Conservation (phyloP, 2,888 invertebrate genomes). For the Sialis fuliginosa region DNA sequence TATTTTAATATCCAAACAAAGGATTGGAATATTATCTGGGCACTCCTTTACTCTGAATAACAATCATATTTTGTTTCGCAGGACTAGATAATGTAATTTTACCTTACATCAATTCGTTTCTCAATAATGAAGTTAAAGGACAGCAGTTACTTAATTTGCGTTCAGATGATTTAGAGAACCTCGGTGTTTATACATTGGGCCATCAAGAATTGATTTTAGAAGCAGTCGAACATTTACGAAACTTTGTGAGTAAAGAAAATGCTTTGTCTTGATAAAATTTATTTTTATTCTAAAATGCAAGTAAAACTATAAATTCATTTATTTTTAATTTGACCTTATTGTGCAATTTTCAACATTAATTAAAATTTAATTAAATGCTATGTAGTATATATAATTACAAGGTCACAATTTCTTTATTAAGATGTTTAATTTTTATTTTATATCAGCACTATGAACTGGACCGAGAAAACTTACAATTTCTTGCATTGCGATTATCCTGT, state of each 20-base stretch:
- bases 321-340: too few species aligned
- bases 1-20: too few species aligned
- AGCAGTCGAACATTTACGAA: constrained; percentile 75
- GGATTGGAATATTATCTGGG: too few species aligned
- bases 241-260: constrained; percentile 49
- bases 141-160: constrained; percentile 66
- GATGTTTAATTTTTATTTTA: constrained; percentile 1
- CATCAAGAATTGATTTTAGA: constrained; percentile 88
- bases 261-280: not conserved
- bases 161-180: constrained; percentile 72
- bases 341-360: too few species aligned
- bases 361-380: too few species aligned
- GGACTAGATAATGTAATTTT: constrained; percentile 64
- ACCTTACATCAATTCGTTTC: constrained; percentile 63
- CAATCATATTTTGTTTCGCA: constrained; percentile 18
- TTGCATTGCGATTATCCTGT: constrained; percentile 70
- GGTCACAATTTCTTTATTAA: too few species aligned
- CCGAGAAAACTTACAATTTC: constrained; percentile 78
- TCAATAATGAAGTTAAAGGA: constrained; percentile 67
- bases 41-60: too few species aligned
- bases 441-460: constrained; percentile 78
- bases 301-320: too few species aligned
- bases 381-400: too few species aligned
- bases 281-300: too few species aligned
- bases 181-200: constrained; percentile 73